These are phyloP conservation scores for Anoplolepis gracilipes DNA, from an alignment of 1,140 invertebrate genomes.

Conservation along the genomic window DNA sequence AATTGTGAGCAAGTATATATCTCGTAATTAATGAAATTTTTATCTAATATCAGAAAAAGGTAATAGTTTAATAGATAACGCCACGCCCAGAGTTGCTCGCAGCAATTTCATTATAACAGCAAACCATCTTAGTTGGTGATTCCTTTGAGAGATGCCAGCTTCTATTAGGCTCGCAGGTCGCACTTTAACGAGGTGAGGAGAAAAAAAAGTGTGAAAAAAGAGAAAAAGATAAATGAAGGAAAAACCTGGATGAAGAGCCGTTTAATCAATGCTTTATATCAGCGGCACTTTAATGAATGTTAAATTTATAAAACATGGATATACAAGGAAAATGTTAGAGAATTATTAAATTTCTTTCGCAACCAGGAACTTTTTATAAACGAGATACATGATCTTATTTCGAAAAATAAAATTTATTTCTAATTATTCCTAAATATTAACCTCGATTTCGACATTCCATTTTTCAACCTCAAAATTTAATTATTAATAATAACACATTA, in stretches of 20 bases:
- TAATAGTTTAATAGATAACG: slow-evolving; percentile 33
- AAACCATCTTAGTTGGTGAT: slow-evolving; percentile 31
- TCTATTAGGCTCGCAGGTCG: slow-evolving; percentile 39
- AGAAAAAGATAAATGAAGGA: slow-evolving; percentile 8
- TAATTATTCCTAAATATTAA: background rate
- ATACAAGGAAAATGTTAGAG: background rate
- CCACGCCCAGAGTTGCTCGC: background rate
- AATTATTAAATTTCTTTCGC: slow-evolving; percentile 10
- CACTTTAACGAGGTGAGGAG: slow-evolving; percentile 62
- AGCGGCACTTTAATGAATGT: slow-evolving; percentile 53
- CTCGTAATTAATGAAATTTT: background rate
- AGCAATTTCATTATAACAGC: slow-evolving; percentile 67
- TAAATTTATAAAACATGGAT: slow-evolving; percentile 41
- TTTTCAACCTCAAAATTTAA: background rate
- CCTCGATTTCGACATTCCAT: background rate
- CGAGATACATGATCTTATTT: background rate
- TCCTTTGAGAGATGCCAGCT: slow-evolving; percentile 65
- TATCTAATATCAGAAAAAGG: background rate
- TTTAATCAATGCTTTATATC: slow-evolving; percentile 66
- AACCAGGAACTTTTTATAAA: background rate
- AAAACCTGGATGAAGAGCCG: background rate
- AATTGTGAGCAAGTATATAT: background rate
- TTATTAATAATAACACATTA: background rate
- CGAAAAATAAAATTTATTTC: background rate
- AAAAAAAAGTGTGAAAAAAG: slow-evolving; percentile 12